phyloP scores from a whole-genome alignment of 2,888 invertebrate genomes.

The Chirona hameri region DNA sequence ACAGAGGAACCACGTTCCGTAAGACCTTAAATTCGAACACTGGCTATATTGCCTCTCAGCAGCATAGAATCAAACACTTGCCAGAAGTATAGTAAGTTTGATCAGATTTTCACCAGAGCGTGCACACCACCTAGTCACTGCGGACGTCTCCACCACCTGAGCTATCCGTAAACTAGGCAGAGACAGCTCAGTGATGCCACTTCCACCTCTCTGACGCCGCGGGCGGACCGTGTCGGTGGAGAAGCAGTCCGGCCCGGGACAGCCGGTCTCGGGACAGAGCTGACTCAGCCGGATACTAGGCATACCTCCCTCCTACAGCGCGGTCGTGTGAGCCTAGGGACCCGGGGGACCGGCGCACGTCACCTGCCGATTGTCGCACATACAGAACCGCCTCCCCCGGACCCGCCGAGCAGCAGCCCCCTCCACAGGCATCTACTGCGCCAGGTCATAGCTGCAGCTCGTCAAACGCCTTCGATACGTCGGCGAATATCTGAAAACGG shows the following conservation, averaged over 20 bases:
- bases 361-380: neutral
- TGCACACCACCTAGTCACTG: no score
- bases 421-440: neutral
- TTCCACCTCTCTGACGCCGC: neutral
- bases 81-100: no score
- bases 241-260: neutral
- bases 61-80: no score
- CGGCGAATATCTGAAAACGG: conserved; percentile 37
- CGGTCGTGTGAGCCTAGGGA: no score
- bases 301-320: no score
- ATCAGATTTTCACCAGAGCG: no score
- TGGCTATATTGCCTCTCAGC: no score
- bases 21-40: no score
- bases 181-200: neutral
- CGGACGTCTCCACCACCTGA: no score
- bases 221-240: neutral
- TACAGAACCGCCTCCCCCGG: neutral
- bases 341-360: neutral
- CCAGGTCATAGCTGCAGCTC: neutral
- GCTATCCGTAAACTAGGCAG: no score
- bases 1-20: no score
- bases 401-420: neutral
- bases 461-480: conserved; percentile 1
- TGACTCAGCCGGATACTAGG: no score
- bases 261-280: neutral